Percentiles rank a stretch among this genome's conserved stretches.
phyloP scores from a whole-genome alignment of 2,113 vertebrate species.

The Hoplias malabaricus region DNA sequence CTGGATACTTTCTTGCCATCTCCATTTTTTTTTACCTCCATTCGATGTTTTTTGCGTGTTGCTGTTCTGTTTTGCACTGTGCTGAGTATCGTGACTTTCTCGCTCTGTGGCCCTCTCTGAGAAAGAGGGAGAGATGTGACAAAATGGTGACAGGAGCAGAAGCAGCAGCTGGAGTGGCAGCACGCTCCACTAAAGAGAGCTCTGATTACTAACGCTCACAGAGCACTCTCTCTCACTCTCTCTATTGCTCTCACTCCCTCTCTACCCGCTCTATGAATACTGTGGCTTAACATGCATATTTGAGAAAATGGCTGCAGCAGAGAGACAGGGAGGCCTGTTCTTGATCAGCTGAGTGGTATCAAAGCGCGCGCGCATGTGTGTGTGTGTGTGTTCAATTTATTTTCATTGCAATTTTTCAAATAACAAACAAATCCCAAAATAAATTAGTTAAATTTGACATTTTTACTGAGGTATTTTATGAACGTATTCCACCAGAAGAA shows the following conservation, averaged over 20 bases:
- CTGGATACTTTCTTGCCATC: slow-evolving; percentile 65
- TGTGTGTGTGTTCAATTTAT: background rate
- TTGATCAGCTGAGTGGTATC: slow-evolving; percentile 36
- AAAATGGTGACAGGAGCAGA: slow-evolving; percentile 72
- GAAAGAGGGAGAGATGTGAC: slow-evolving; percentile 53
- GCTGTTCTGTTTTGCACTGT: slow-evolving; percentile 61
- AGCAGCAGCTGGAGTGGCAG: slow-evolving; percentile 68
- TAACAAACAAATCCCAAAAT: too few species aligned
- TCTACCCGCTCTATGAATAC: slow-evolving; percentile 1
- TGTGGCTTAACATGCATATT: slow-evolving; percentile 37
- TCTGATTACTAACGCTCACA: slow-evolving; percentile 48
- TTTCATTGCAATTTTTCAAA: too few species aligned
- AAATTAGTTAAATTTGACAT: too few species aligned
- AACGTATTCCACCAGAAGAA: too few species aligned
- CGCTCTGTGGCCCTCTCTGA: slow-evolving; percentile 57
- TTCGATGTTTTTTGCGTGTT: slow-evolving; percentile 56
- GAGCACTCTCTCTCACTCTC: slow-evolving; percentile 12
- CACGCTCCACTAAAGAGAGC: slow-evolving; percentile 56
- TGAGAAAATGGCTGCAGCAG: slow-evolving; percentile 42
- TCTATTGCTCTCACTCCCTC: background rate
- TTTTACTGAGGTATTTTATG: too few species aligned
- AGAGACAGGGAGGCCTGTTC: slow-evolving; percentile 17
- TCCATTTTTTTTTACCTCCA: slow-evolving; percentile 62
- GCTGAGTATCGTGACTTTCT: slow-evolving; percentile 46
- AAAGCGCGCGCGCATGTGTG: slow-evolving; percentile 22